Conservation (phyloP, 1,140 invertebrate genomes). For the Drosophila auraria region DNA sequence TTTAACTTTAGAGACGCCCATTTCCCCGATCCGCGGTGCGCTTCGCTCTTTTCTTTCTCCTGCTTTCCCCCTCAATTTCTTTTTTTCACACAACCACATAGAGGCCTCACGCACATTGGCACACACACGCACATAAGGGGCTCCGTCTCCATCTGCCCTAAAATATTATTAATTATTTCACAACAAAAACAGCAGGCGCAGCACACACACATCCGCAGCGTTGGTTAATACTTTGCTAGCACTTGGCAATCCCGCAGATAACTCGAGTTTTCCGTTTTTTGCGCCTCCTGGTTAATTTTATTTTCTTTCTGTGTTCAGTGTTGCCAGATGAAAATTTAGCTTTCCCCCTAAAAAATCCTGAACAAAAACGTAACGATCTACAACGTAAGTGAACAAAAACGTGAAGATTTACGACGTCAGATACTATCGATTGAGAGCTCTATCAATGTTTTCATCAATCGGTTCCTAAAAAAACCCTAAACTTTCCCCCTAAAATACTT, state of each 20-base stretch:
- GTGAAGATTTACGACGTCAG: too few relatives aligned
- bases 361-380: too few relatives aligned
- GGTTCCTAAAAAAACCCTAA: too few relatives aligned
- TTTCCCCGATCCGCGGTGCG: conserved; percentile 18
- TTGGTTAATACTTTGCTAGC: conserved; percentile 1
- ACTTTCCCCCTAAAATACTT: too few relatives aligned
- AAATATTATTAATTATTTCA: conserved; percentile 45
- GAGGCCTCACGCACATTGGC: conserved; percentile 22
- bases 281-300: conserved; percentile 38
- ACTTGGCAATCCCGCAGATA: conserved; percentile 29
- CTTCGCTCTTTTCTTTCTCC: conserved; percentile 21
- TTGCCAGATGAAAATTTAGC: too few relatives aligned
- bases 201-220: background rate
- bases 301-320: conserved; percentile 13
- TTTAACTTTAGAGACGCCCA: conserved; percentile 64
- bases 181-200: conserved; percentile 12
- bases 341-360: too few relatives aligned
- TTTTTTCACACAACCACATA: conserved; percentile 43
- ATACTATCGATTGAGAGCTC: too few relatives aligned
- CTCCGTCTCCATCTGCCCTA: conserved; percentile 48
- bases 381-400: too few relatives aligned
- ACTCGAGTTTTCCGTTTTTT: conserved; percentile 23
- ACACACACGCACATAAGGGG: conserved; percentile 24
- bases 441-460: too few relatives aligned
- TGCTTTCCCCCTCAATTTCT: conserved; percentile 50